Evolutionary conservation across 2,113 vertebrate genomes (phyloP).

Genomic region (Mobula birostris): DNA sequence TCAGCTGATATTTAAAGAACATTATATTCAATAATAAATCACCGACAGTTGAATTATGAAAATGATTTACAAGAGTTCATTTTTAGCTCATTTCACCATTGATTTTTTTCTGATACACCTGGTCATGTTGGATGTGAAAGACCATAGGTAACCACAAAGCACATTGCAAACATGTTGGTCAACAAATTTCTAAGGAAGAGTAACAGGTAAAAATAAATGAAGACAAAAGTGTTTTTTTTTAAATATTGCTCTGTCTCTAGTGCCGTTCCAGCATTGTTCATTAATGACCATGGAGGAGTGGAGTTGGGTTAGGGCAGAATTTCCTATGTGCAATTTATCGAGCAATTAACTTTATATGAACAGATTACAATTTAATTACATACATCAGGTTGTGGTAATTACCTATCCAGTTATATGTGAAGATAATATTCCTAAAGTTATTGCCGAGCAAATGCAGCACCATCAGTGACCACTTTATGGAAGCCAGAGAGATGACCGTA

Average conservation of each 20-base stretch:
- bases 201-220: not conserved
- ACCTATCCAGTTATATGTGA: too few species aligned
- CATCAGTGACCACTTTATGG: not conserved
- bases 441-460: not conserved
- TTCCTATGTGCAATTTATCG: not conserved
- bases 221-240: not conserved
- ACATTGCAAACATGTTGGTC: too few species aligned
- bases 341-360: not conserved
- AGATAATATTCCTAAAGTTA: not conserved
- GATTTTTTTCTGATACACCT: not conserved
- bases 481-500: not conserved
- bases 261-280: not conserved
- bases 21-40: not conserved
- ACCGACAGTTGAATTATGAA: not conserved
- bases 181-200: not conserved
- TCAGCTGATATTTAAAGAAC: not conserved
- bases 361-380: not conserved
- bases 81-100: not conserved
- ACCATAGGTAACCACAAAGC: not conserved
- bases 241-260: not conserved
- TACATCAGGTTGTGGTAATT: not conserved
- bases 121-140: not conserved
- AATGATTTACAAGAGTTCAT: not conserved
- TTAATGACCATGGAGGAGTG: not conserved
- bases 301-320: too few species aligned